A percentile compares a stretch with the other conserved stretches of the same genome.
Evolutionary conservation across 2,888 invertebrate genomes (phyloP).

Genomic region (Drosophila anomelani): DNA sequence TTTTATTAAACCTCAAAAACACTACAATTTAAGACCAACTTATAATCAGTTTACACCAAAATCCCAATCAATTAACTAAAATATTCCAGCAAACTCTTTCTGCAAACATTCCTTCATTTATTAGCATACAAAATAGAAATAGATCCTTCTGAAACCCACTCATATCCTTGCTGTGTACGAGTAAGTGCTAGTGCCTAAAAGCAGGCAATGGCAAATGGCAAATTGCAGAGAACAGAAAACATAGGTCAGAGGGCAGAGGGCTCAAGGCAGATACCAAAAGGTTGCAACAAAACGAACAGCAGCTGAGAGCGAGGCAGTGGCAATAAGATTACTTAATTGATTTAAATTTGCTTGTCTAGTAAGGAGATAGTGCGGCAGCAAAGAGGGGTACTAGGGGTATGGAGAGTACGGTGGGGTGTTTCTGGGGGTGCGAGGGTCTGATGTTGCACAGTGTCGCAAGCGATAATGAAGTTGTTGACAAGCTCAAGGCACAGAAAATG

Average conservation of each 20-base stretch:
- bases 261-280: constrained; percentile 13
- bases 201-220: constrained; percentile 56
- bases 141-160: background rate
- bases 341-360: constrained; percentile 76
- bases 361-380: constrained; percentile 15
- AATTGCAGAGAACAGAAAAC: background rate
- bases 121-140: background rate
- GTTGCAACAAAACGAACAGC: constrained; percentile 18
- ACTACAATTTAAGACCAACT: too few species aligned
- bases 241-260: constrained; percentile 12
- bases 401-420: constrained; percentile 14
- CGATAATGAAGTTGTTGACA: constrained; percentile 79
- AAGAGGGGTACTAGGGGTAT: background rate
- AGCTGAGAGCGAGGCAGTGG: constrained; percentile 37
- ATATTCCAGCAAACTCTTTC: background rate
- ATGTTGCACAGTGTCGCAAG: constrained; percentile 67
- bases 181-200: constrained; percentile 54
- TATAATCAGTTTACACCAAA: too few species aligned
- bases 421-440: constrained; percentile 23
- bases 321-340: constrained; percentile 78
- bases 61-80: background rate
- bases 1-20: too few species aligned
- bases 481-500: constrained; percentile 64
- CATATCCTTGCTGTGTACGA: constrained; percentile 19
- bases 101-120: background rate